Percentiles rank a stretch among this genome's conserved stretches.
phyloP scores from a whole-genome alignment of 2,888 invertebrate species.

The Callyntrura guangdongensis region DNA sequence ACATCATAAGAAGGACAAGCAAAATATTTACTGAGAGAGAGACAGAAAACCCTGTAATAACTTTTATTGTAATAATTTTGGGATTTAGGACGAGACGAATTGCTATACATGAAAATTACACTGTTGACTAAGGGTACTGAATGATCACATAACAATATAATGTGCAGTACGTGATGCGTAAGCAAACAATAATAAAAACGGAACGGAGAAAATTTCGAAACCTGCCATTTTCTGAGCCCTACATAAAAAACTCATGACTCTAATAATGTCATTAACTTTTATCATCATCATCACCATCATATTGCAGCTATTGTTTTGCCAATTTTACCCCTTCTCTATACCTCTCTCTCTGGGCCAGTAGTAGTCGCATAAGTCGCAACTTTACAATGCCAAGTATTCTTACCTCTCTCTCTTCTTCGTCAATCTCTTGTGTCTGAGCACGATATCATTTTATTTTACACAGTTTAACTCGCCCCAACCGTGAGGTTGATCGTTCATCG shows the following conservation, averaged over 20 bases:
- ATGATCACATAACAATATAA: constrained; percentile 24
- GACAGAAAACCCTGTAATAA: constrained; percentile 7
- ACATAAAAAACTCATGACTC: constrained; percentile 63
- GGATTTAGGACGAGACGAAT: constrained; percentile 75
- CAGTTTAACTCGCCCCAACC: constrained; percentile 65
- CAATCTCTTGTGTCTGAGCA: constrained; percentile 29
- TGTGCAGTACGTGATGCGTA: constrained; percentile 64
- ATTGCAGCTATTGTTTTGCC: constrained; percentile 65
- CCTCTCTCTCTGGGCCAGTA: constrained; percentile 71
- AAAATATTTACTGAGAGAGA: not conserved
- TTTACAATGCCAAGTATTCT: too few relatives aligned
- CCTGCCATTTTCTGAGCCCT: not conserved
- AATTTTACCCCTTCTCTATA: constrained; percentile 67
- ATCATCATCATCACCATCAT: constrained; percentile 61
- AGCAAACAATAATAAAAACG: constrained; percentile 44
- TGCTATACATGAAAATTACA: constrained; percentile 36
- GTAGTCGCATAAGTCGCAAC: constrained; percentile 15
- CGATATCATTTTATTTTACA: constrained; percentile 63
- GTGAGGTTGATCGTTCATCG: constrained; percentile 49
- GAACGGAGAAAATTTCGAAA: constrained; percentile 53
- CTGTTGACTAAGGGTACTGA: constrained; percentile 18
- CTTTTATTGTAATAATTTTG: constrained; percentile 23
- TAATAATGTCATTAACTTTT: constrained; percentile 77
- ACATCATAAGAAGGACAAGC: not conserved
- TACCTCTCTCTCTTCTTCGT: constrained; percentile 11